phyloP scores from a whole-genome alignment of 2,113 vertebrate genomes.

The Eulacestoma nigropectus region DNA sequence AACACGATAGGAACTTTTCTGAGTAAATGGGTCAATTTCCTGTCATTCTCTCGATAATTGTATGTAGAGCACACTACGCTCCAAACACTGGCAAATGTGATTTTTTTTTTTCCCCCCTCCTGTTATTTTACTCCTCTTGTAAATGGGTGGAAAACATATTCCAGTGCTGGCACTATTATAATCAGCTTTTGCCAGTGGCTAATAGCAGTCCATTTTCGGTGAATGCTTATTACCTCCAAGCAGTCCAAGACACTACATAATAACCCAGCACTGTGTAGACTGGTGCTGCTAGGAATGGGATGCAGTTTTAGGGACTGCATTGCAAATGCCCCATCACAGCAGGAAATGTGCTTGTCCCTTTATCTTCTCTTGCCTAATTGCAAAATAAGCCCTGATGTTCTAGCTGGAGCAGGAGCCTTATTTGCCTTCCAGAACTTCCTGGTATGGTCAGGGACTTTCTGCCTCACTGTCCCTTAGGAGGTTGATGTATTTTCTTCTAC shows the following conservation, averaged over 20 bases:
- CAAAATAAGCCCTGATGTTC: neutral
- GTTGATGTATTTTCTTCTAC: neutral
- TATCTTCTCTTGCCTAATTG: slow-evolving; percentile 48
- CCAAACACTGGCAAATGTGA: slow-evolving; percentile 6
- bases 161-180: slow-evolving; percentile 52
- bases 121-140: slow-evolving; percentile 57
- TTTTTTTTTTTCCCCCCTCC: neutral
- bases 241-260: slow-evolving; percentile 57
- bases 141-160: slow-evolving; percentile 63
- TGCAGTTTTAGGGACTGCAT: slow-evolving; percentile 6
- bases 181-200: slow-evolving; percentile 63
- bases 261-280: slow-evolving; percentile 42
- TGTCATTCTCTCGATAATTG: slow-evolving; percentile 64
- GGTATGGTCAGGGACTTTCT: neutral
- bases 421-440: slow-evolving; percentile 15
- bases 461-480: neutral
- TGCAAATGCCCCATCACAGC: slow-evolving; percentile 16
- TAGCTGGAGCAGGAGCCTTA: neutral
- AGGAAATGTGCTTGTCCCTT: slow-evolving; percentile 45
- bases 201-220: slow-evolving; percentile 64
- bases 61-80: slow-evolving; percentile 27
- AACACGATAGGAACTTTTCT: slow-evolving; percentile 54
- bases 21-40: slow-evolving; percentile 64
- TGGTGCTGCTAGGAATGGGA: slow-evolving; percentile 42
- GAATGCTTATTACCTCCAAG: slow-evolving; percentile 61